Evolutionary conservation across 2,113 vertebrate species (phyloP).

Genomic region (Phylloscopus whistleri): DNA sequence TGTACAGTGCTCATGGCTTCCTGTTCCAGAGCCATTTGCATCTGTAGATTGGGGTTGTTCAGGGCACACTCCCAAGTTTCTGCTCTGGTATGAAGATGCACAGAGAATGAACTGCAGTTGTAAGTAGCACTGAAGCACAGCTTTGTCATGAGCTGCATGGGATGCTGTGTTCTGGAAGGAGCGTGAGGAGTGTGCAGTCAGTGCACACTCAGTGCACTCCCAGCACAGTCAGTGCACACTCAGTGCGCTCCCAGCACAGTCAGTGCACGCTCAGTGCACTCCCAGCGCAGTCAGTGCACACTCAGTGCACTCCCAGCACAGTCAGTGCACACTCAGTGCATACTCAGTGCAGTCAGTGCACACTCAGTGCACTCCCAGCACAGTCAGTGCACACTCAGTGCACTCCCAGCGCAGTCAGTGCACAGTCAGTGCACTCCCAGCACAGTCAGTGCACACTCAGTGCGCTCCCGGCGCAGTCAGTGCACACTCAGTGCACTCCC

Average conservation of each 20-base stretch:
- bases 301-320: too few relatives aligned
- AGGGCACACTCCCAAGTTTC: not conserved
- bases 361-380: too few relatives aligned
- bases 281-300: too few relatives aligned
- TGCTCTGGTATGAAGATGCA: not conserved
- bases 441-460: accelerated
- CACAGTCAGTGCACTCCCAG: accelerated
- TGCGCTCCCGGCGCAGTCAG: accelerated
- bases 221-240: too few relatives aligned
- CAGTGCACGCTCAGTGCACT: accelerated
- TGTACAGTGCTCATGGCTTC: not conserved
- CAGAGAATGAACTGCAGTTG: accelerated
- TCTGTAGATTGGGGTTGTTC: not conserved
- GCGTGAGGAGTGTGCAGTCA: accelerated
- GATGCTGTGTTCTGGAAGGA: not conserved
- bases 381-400: not conserved
- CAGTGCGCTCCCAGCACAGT: not conserved
- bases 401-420: not conserved
- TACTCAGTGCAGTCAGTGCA: accelerated
- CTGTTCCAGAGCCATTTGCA: accelerated
- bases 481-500: too few relatives aligned
- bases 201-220: too few relatives aligned
- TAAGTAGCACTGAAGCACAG: accelerated
- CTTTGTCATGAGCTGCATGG: accelerated
- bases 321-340: too few relatives aligned